A percentile compares a stretch with the other conserved stretches of the same genome.
Conservation (phyloP, 1,140 invertebrate species). For the Aphelenchoides avenae region DNA sequence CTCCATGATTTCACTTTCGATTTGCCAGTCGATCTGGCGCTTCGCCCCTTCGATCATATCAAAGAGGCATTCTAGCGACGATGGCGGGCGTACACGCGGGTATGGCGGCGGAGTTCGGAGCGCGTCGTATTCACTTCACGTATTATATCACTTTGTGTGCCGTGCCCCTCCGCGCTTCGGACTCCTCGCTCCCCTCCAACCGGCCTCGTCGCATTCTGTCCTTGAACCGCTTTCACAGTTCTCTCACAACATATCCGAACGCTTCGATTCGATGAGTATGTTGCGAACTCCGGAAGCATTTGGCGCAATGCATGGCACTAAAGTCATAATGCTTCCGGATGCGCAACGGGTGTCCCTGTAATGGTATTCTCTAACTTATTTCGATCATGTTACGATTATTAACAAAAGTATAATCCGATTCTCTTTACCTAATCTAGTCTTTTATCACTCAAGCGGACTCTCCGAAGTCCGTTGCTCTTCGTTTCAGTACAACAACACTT, state of each 20-base stretch:
- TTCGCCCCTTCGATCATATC: slow-evolving; percentile 92
- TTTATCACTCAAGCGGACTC: too few species aligned
- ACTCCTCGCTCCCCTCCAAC: background rate
- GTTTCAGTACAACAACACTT: too few species aligned
- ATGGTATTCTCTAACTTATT: too few species aligned
- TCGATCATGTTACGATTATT: too few species aligned
- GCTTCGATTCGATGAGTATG: too few species aligned
- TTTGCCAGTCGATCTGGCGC: slow-evolving; percentile 86
- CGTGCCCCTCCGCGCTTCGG: slow-evolving; percentile 3
- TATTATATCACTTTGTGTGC: background rate
- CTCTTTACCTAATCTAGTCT: too few species aligned
- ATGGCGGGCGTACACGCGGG: background rate
- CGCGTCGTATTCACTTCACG: background rate
- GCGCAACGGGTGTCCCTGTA: too few species aligned
- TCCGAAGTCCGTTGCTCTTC: too few species aligned
- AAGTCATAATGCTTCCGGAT: too few species aligned
- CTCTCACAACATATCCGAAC: background rate
- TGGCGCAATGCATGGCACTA: too few species aligned
- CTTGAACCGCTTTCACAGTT: background rate
- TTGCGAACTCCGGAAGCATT: too few species aligned
- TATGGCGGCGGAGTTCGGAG: background rate
- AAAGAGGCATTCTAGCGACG: slow-evolving; percentile 79
- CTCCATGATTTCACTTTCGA: slow-evolving; percentile 81
- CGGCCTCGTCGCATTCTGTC: background rate
- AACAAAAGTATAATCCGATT: too few species aligned